A percentile compares a stretch with the other conserved stretches of the same genome.
Evolutionary conservation across 2,888 invertebrate species (phyloP).

Genomic region (Ephialtes manifestator): DNA sequence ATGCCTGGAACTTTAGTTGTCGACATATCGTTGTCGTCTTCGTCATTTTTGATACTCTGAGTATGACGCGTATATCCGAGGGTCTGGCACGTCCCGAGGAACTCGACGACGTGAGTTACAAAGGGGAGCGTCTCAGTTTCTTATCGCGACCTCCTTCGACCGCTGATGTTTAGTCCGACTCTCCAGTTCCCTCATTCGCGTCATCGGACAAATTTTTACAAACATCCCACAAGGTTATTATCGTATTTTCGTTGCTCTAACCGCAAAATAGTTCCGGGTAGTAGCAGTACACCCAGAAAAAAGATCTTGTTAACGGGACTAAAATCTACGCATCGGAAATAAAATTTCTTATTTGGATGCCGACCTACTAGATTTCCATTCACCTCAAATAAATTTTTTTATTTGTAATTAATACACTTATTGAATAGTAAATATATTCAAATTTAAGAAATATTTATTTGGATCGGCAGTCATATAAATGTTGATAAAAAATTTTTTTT

Average conservation of each 20-base stretch:
- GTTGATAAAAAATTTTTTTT: too few relatives aligned
- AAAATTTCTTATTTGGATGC: too few relatives aligned
- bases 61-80: constrained; percentile 11
- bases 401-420: too few relatives aligned
- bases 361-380: too few relatives aligned
- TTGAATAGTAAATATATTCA: too few relatives aligned
- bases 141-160: constrained; percentile 81
- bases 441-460: too few relatives aligned
- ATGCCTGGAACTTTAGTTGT: constrained; percentile 70
- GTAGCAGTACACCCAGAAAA: too few relatives aligned
- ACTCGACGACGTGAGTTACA: constrained; percentile 5
- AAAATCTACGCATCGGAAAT: too few relatives aligned
- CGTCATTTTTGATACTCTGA: constrained; percentile 8
- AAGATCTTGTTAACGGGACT: too few relatives aligned
- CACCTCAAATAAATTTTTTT: too few relatives aligned
- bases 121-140: constrained; percentile 61
- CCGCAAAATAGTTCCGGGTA: constrained; percentile 5
- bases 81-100: constrained; percentile 18
- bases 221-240: constrained; percentile 27
- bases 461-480: too few relatives aligned
- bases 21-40: constrained; percentile 11
- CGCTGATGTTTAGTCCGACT: constrained; percentile 66
- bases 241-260: constrained; percentile 11
- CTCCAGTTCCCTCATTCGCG: constrained; percentile 60
- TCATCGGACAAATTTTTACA: constrained; percentile 42